These are phyloP conservation scores for Excalfactoria chinensis DNA, from an alignment of 2,113 vertebrate genomes.

Conservation along the genomic window DNA sequence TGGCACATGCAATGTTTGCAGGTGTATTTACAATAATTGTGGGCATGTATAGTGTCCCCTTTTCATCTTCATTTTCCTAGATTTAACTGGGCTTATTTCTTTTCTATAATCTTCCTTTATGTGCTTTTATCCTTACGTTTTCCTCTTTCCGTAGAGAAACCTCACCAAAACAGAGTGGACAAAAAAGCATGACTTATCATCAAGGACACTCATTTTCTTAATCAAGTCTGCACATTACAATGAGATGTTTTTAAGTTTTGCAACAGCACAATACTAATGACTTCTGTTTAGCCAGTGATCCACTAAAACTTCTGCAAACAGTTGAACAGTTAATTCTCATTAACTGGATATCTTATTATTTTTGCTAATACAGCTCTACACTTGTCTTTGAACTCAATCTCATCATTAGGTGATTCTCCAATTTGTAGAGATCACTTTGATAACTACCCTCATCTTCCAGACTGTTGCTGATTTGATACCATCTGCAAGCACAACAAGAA, in stretches of 20 bases:
- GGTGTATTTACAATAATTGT: not conserved
- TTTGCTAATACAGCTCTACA: not conserved
- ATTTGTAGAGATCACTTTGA: not conserved
- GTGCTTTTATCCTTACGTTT: not conserved
- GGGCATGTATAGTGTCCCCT: rapidly evolving
- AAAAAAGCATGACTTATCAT: not conserved
- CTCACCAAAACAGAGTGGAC: not conserved
- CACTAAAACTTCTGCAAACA: not conserved
- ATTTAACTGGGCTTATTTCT: rapidly evolving
- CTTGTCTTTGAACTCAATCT: not conserved
- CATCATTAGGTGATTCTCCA: not conserved
- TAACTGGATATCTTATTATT: not conserved
- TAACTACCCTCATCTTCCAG: not conserved
- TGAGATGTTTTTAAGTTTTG: not conserved
- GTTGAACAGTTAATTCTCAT: not conserved
- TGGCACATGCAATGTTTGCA: not conserved
- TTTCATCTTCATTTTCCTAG: not conserved
- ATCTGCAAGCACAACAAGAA: not conserved
- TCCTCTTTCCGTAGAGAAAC: not conserved
- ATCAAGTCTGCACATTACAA: not conserved
- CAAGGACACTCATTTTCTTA: not conserved
- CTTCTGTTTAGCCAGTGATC: not conserved
- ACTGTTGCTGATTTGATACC: not conserved
- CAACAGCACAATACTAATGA: not conserved
- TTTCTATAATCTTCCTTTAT: not conserved